These are phyloP conservation scores for Indicator maculatus DNA, from an alignment of 2,113 vertebrate genomes.

Conservation along the genomic window DNA sequence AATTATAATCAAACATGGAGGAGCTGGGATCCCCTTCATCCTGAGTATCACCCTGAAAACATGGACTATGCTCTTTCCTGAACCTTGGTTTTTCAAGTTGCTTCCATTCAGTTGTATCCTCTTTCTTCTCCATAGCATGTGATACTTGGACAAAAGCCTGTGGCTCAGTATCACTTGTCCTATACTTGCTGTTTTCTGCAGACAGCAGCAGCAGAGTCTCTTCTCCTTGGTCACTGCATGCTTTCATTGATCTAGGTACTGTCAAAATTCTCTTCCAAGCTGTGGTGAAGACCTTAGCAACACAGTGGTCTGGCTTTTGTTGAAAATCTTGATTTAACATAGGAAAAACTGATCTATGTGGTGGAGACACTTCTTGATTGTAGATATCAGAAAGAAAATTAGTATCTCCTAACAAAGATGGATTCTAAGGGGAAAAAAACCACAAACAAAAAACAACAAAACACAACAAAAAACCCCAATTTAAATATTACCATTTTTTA, in stretches of 20 bases:
- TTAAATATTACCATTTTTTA: background rate
- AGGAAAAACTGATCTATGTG: background rate
- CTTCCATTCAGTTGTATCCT: background rate
- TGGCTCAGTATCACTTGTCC: background rate
- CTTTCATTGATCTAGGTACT: background rate
- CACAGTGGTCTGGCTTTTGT: background rate
- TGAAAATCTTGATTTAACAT: background rate
- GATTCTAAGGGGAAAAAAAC: conserved; percentile 1
- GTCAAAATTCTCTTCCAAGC: background rate
- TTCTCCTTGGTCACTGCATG: background rate
- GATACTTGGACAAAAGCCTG: background rate
- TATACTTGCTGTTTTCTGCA: background rate
- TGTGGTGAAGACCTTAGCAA: background rate
- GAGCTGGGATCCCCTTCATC: background rate
- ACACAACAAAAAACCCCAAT: background rate
- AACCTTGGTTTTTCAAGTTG: background rate
- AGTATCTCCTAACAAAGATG: background rate
- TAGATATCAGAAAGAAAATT: background rate
- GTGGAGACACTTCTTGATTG: background rate
- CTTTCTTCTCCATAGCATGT: background rate
- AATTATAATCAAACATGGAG: background rate
- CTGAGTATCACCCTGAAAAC: background rate
- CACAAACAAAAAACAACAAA: background rate
- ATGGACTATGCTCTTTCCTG: background rate
- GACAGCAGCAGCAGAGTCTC: background rate